Base-by-base conservation (phyloP, 2,888 invertebrate species). In the Tethea ocularis region DNA sequence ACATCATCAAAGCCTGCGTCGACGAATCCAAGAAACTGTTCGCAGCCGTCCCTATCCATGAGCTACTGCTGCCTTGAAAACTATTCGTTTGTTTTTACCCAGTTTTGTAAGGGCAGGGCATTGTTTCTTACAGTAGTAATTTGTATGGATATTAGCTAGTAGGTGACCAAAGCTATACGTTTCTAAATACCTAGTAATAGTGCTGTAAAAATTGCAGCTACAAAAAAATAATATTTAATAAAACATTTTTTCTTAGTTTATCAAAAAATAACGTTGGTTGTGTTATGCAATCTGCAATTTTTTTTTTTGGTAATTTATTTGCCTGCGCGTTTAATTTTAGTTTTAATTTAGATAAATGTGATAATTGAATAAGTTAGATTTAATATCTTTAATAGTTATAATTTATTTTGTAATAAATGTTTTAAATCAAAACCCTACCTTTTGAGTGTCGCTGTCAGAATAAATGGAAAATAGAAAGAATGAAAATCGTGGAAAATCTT, bases 1-100 rank as follows among this genome's bases (percentile, higher is more conserved):
- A 90, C 66, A 90, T 93, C 77, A 91, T 93, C 72, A 77, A 78
- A 68, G 87, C 91, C 10, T 93, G 93, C 69, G 89, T 93, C 63
- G 81, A 88, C 63, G 88, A 91, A 65, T 75, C 84, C 65, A 89
- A 91, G 74, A 92, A 91, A 77, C 86, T 93, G 6, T 93, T 91
- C 72, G 84, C 84, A 0, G 84, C 78, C n/a, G 83, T 91, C 13
- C 89, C 93, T 1, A 80, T 83, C 17, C 68, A 74, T 15, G 69
- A 87, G 54, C 76, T 93, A 5, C 68, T 93, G 15, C 63, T 76
- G 36, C 84, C 87, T 36, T 89, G 65, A 66, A 58, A 24, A 51
- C 56, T 61, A 51, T 54, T 7, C 4, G 22, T 20, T 46, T 6
- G 10, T n/a, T n/a, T n/a, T 20, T 2, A 46, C 46, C 46, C n/a